Evolutionary conservation across 1,140 invertebrate genomes (phyloP).

Genomic region (Oedothorax gibbosus): DNA sequence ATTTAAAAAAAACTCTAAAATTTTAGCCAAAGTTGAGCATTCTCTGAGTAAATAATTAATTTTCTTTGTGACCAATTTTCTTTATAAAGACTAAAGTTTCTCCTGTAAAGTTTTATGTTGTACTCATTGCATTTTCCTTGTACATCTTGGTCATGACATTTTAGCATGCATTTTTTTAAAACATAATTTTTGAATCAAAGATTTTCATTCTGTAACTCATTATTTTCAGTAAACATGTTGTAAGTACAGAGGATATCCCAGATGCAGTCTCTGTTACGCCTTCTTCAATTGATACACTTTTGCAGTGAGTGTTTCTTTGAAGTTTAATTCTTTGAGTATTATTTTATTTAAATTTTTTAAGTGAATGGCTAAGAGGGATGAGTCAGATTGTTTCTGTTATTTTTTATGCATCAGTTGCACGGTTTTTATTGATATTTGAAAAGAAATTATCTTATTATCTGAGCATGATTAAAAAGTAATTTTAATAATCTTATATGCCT

Average conservation of each 20-base stretch:
- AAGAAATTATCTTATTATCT: too few relatives aligned
- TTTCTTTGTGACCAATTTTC: neutral
- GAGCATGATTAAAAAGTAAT: too few relatives aligned
- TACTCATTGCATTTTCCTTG: neutral
- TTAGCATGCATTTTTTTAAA: too few relatives aligned
- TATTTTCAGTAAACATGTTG: conserved; percentile 48
- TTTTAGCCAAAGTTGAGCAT: too few relatives aligned
- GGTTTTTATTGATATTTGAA: too few relatives aligned
- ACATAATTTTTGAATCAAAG: too few relatives aligned
- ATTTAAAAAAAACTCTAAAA: too few relatives aligned
- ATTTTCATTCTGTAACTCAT: neutral
- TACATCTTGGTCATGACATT: neutral
- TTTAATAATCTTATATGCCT: too few relatives aligned
- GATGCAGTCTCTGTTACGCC: conserved; percentile 49
- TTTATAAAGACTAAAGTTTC: neutral
- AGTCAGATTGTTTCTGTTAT: too few relatives aligned
- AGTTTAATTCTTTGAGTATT: neutral
- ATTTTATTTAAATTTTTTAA: neutral
- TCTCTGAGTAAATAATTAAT: too few relatives aligned
- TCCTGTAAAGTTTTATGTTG: neutral
- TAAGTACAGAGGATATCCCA: conserved; percentile 53
- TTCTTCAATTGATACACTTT: conserved; percentile 43
- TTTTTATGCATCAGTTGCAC: too few relatives aligned
- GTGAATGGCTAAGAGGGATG: too few relatives aligned
- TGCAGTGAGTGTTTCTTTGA: conserved; percentile 27